Evolutionary conservation across 1,140 invertebrate species (phyloP).

Genomic region (Nebria ingens): DNA sequence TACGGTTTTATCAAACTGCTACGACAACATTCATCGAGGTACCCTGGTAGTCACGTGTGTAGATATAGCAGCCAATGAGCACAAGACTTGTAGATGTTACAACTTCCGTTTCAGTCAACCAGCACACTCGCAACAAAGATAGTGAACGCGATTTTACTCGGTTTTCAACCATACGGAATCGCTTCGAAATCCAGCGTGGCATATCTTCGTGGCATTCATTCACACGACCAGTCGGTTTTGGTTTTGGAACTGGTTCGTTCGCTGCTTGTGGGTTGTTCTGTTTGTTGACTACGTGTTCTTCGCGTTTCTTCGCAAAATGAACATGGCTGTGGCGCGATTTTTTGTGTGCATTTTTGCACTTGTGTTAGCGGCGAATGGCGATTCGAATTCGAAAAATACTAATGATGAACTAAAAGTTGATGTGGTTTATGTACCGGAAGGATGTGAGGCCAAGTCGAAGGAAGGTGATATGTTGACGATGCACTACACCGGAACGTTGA

Average conservation of each 20-base stretch:
- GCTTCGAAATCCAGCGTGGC: slow-evolving; percentile 19
- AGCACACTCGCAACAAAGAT: slow-evolving; percentile 14
- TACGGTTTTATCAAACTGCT: too few species aligned
- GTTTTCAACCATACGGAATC: slow-evolving; percentile 15
- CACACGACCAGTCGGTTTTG: slow-evolving; percentile 12
- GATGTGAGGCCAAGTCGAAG: slow-evolving; percentile 73
- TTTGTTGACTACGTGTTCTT: not conserved
- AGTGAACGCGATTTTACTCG: too few species aligned
- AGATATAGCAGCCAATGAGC: too few species aligned
- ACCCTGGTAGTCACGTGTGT: too few species aligned
- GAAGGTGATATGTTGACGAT: slow-evolving; percentile 82
- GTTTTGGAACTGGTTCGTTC: not conserved
- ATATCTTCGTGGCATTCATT: slow-evolving; percentile 17
- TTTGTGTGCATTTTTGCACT: slow-evolving; percentile 12
- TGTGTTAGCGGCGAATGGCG: slow-evolving; percentile 12
- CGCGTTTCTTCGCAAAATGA: too few species aligned
- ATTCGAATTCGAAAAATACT: slow-evolving; percentile 13
- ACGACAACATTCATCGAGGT: too few species aligned
- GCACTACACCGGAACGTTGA: slow-evolving; percentile 85
- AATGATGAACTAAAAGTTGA: slow-evolving; percentile 67
- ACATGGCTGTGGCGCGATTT: slow-evolving; percentile 11
- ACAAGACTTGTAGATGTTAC: too few species aligned
- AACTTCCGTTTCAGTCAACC: too few species aligned
- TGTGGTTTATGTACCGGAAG: slow-evolving; percentile 62
- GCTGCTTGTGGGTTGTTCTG: not conserved